phyloP scores from a whole-genome alignment of 2,797 vertebrate genomes.

The Tapera naevia region DNA sequence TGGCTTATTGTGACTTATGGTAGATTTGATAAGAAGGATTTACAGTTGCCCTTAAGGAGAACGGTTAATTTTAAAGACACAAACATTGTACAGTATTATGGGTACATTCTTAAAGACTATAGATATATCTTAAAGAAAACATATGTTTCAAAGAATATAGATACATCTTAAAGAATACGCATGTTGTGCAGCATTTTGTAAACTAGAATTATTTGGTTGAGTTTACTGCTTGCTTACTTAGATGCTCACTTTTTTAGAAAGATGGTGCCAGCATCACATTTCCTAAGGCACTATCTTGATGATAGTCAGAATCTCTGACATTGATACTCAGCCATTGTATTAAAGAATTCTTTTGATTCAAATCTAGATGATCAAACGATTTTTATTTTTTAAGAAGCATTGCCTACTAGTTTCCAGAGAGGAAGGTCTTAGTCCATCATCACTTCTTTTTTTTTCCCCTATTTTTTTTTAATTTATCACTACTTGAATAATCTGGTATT shows the following conservation, averaged over 20 bases:
- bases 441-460: accelerated
- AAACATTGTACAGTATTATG: not conserved
- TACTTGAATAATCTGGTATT: constrained; percentile 27
- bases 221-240: not conserved
- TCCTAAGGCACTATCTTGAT: not conserved
- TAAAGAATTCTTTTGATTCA: constrained; percentile 10
- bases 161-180: not conserved
- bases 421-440: not conserved
- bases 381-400: not conserved
- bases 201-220: not conserved
- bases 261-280: not conserved
- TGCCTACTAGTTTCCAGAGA: not conserved
- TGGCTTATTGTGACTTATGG: not conserved
- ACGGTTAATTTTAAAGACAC: not conserved
- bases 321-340: not conserved
- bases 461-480: not conserved
- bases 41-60: not conserved
- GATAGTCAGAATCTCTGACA: not conserved
- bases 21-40: not conserved
- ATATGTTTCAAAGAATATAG: not conserved
- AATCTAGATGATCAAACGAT: not conserved
- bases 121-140: not conserved
- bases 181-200: not conserved
- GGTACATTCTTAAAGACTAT: not conserved
- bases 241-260: not conserved